phyloP scores from a whole-genome alignment of 1,140 invertebrate species.

The Steinernema feltiae region DNA sequence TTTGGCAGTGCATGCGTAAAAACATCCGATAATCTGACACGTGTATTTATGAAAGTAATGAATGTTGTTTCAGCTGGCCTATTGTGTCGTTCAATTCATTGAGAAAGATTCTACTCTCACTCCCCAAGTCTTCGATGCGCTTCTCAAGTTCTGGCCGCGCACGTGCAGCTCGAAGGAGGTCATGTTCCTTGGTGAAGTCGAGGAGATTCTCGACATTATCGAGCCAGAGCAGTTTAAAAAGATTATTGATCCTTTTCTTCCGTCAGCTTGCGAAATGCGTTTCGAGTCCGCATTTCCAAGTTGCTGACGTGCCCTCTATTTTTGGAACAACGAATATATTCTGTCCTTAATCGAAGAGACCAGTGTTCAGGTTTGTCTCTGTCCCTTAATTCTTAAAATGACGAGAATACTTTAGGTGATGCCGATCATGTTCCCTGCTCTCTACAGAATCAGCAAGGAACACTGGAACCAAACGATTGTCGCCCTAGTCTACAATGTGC shows the following conservation, averaged over 20 bases:
- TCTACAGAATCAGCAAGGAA: constrained; percentile 62
- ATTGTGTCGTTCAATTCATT: constrained; percentile 64
- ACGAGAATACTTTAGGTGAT: constrained; percentile 46
- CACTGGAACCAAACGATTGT: constrained; percentile 64
- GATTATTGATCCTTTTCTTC: constrained; percentile 62
- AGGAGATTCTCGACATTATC: constrained; percentile 64
- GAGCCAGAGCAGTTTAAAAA: constrained; percentile 64
- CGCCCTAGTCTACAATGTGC: constrained; percentile 63
- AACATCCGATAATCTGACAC: too few species aligned
- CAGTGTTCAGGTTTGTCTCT: constrained; percentile 34
- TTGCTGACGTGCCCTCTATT: constrained; percentile 64
- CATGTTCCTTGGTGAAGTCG: constrained; percentile 64
- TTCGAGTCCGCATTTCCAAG: constrained; percentile 64
- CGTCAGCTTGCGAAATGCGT: constrained; percentile 63
- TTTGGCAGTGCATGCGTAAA: too few species aligned
- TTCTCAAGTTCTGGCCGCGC: constrained; percentile 64
- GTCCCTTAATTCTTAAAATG: constrained; percentile 62
- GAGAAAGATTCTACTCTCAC: constrained; percentile 61
- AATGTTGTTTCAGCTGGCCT: constrained; percentile 58
- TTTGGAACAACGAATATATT: constrained; percentile 65
- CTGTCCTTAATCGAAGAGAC: constrained; percentile 63
- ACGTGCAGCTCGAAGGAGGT: constrained; percentile 63
- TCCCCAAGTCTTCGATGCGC: constrained; percentile 59
- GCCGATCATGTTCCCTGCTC: constrained; percentile 62
- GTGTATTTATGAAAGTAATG: too few species aligned